phyloP scores from a whole-genome alignment of 2,888 invertebrate genomes.

The Germaria angustata region DNA sequence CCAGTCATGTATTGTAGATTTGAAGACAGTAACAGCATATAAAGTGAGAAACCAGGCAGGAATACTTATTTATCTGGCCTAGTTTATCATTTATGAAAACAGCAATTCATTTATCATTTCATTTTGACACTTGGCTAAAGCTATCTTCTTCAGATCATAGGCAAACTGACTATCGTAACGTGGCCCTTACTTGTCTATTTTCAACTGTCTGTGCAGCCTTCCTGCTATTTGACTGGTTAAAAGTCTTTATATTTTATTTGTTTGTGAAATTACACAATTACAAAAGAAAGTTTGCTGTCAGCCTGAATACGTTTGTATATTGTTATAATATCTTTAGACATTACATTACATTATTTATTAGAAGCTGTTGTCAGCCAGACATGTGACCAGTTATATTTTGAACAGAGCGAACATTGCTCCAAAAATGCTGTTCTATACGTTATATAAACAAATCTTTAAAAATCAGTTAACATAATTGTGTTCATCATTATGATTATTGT shows the following conservation, averaged over 20 bases:
- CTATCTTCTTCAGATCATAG: slow-evolving; percentile 47
- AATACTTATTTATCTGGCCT: slow-evolving; percentile 64
- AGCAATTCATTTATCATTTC: slow-evolving; percentile 66
- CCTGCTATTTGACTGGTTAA: background rate
- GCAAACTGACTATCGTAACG: slow-evolving; percentile 18
- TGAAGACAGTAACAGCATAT: background rate
- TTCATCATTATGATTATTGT: slow-evolving; percentile 44
- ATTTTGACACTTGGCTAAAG: slow-evolving; percentile 64
- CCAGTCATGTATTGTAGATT: background rate
- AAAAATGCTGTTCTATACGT: slow-evolving; percentile 7
- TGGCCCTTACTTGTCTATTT: background rate
- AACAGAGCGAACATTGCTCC: background rate
- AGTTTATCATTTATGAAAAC: slow-evolving; percentile 62
- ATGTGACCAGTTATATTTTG: slow-evolving; percentile 50
- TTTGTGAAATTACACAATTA: slow-evolving; percentile 26
- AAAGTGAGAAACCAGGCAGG: slow-evolving; percentile 44
- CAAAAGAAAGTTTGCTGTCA: slow-evolving; percentile 62
- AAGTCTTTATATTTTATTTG: slow-evolving; percentile 5
- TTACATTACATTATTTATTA: slow-evolving; percentile 63
- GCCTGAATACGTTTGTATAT: slow-evolving; percentile 53
- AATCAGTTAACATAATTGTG: slow-evolving; percentile 48
- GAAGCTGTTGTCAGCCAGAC: slow-evolving; percentile 49
- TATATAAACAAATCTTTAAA: slow-evolving; percentile 44
- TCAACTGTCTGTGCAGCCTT: slow-evolving; percentile 1
- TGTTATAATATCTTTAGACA: slow-evolving; percentile 49